Evolutionary conservation across 2,113 vertebrate species (phyloP).

Genomic region (Ramphastos sulfuratus): DNA sequence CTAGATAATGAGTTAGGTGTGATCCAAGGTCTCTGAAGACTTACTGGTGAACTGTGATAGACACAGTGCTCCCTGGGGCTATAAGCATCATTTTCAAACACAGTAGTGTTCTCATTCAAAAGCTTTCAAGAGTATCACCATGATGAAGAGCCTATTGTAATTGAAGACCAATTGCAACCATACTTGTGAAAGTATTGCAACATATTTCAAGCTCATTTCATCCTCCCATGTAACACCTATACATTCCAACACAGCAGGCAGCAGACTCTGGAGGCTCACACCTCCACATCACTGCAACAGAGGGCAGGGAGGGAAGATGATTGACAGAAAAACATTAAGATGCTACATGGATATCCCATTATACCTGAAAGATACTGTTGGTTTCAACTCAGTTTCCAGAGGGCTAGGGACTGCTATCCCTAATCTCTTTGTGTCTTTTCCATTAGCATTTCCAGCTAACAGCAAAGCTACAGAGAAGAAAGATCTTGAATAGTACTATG

Average conservation of each 20-base stretch:
- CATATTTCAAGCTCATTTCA: neutral
- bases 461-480: neutral
- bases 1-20: neutral
- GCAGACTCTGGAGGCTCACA: neutral
- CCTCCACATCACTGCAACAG: neutral
- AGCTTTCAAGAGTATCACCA: neutral
- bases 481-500: neutral
- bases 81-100: neutral
- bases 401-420: neutral
- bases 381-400: neutral
- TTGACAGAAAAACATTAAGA: neutral
- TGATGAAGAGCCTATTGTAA: neutral
- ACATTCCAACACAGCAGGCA: neutral
- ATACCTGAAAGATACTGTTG: neutral
- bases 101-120: neutral
- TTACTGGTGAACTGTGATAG: neutral
- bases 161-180: neutral
- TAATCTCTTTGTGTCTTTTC: neutral
- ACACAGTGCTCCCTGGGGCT: rapidly evolving
- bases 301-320: neutral
- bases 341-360: neutral
- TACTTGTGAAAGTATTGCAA: neutral
- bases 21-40: neutral
- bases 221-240: neutral
- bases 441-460: neutral